Evolutionary conservation across 2,113 vertebrate species (phyloP).

Genomic region (Saccopteryx bilineata): DNA sequence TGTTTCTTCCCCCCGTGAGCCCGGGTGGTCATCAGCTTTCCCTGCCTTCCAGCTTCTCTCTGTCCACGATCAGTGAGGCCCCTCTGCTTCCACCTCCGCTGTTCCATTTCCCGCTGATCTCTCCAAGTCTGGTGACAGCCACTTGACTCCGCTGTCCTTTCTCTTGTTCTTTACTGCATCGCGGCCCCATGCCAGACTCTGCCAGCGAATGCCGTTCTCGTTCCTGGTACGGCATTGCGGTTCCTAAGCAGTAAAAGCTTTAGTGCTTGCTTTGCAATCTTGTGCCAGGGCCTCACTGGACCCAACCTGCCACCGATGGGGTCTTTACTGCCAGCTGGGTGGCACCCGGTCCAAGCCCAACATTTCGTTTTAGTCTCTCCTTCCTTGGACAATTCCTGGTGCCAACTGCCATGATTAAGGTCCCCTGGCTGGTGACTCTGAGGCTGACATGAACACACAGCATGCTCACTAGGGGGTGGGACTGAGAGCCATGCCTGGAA

Average conservation of each 20-base stretch:
- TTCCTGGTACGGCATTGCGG: too few relatives aligned
- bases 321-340: background rate
- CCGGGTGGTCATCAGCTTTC: background rate
- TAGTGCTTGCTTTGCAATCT: too few relatives aligned
- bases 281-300: background rate
- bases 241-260: background rate
- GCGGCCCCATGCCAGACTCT: too few relatives aligned
- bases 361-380: background rate
- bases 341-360: background rate
- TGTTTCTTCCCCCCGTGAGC: background rate
- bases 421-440: background rate
- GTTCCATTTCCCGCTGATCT: background rate
- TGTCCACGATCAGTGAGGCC: background rate
- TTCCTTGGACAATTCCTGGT: background rate
- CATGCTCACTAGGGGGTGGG: background rate
- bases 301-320: too few relatives aligned
- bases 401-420: background rate
- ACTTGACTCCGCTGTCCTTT: background rate
- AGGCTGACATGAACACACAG: background rate
- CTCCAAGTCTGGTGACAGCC: background rate
- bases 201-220: background rate
- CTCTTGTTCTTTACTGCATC: background rate
- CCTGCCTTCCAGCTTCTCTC: background rate
- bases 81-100: background rate
- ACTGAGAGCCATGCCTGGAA: background rate